Evolutionary conservation across 2,888 invertebrate species (phyloP), one percentile per base, ranked within the genome.

Genomic region (Beris morrisii): DNA sequence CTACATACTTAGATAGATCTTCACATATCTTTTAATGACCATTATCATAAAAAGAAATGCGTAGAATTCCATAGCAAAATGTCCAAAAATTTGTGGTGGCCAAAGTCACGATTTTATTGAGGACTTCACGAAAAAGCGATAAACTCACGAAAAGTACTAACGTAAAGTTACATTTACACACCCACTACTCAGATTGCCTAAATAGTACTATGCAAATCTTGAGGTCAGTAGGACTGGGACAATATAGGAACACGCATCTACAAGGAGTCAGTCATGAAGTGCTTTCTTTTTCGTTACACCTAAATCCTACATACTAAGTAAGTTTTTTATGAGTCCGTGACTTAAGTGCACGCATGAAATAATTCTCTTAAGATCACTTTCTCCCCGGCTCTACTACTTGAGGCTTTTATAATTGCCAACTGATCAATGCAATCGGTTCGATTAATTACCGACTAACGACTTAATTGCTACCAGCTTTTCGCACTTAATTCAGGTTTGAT

Each of bases 91-190:
- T 13, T 43, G 15, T 11, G 30, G 32, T 45, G 28, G 6, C 30
- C 30, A 61, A 50, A 50, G 61, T 61, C 61, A 61, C 61, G 61
- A 61, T 45, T 32, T 15, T 31, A 50, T 52, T 38, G 30, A 61
- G 61, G 61, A 30, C 48, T 43, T 50, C 61, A 52, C 52, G 61
- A 61, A 61, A 50, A 61, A 38, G 15, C 61, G 52, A 61, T 61
- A 50, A 61, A 52, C 50, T 52, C 50, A 50, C 61, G 52, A 50
- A 61, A 61, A 52, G 52, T 30, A 9, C 38, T 38, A 5, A 3
- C 9, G 38, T 38, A 38, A 9, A 38, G 38, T 38, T 9, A 22
- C 22, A 2, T 2, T 22, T 22, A 22, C 22, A 22, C 22, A 22
- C 22, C 22, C 22, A 22, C 22, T 22, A 22, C 22, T 22, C 22